Percentiles rank a stretch among this genome's conserved stretches.
Conservation (phyloP, 2,113 vertebrate genomes). For the Engystomops pustulosus region DNA sequence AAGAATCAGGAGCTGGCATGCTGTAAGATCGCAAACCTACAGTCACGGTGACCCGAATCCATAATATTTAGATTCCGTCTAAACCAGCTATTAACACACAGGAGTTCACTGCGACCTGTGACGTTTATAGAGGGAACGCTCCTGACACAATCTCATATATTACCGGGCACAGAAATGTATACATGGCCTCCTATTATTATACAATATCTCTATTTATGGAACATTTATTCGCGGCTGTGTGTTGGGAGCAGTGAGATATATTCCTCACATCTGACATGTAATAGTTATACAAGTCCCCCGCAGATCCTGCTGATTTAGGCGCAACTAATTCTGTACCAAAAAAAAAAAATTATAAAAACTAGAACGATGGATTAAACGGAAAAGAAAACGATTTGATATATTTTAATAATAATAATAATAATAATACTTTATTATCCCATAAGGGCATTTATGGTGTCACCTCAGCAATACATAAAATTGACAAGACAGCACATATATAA, state of each 20-base stretch:
- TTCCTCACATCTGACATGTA: constrained; percentile 34
- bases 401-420: no score
- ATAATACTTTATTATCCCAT: no score
- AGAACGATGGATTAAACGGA: background rate
- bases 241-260: constrained; percentile 1
- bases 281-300: constrained; percentile 15
- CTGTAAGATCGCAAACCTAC: background rate
- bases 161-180: constrained; percentile 31
- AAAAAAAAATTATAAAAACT: background rate
- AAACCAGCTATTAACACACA: constrained; percentile 32
- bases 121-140: constrained; percentile 34
- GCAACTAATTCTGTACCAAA: background rate
- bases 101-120: background rate
- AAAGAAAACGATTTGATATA: no score
- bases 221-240: constrained; percentile 16
- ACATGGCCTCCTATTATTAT: constrained; percentile 21
- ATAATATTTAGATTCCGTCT: constrained; percentile 47
- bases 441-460: no score
- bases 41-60: background rate
- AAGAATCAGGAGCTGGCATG: background rate
- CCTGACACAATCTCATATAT: constrained; percentile 34
- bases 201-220: constrained; percentile 50
- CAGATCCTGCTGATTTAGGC: background rate
- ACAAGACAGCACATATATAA: no score
- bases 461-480: no score